phyloP scores from a whole-genome alignment of 2,888 invertebrate genomes.

The Nymphalis c-album region DNA sequence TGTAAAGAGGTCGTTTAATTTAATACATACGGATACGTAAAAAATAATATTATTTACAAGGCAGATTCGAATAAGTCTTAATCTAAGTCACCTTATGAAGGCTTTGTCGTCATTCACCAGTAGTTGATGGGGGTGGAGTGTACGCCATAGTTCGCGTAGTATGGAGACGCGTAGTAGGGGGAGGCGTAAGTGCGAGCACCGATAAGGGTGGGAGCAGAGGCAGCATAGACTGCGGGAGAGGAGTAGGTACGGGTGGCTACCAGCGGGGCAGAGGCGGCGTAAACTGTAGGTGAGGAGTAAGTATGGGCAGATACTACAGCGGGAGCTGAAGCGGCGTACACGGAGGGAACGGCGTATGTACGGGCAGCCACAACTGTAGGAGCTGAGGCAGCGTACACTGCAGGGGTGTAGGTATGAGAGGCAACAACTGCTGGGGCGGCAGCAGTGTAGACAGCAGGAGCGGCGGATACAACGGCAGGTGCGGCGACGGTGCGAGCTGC shows the following conservation, averaged over 20 bases:
- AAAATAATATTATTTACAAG: constrained; percentile 37
- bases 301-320: constrained; percentile 27
- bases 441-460: constrained; percentile 39
- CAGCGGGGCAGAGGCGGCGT: constrained; percentile 39
- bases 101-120: constrained; percentile 29
- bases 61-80: constrained; percentile 27
- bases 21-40: constrained; percentile 36
- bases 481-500: constrained; percentile 44
- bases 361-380: constrained; percentile 41
- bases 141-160: constrained; percentile 31
- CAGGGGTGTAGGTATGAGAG: constrained; percentile 43
- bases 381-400: constrained; percentile 39
- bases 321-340: constrained; percentile 30
- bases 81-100: constrained; percentile 19
- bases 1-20: constrained; percentile 30
- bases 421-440: constrained; percentile 40
- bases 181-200: constrained; percentile 27
- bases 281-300: constrained; percentile 35
- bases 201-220: constrained; percentile 36
- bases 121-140: constrained; percentile 32
- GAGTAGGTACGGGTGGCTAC: constrained; percentile 31
- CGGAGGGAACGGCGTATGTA: constrained; percentile 37
- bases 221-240: constrained; percentile 37
- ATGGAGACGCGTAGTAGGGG: constrained; percentile 26
- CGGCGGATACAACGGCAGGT: constrained; percentile 51